Conservation (phyloP, 1,140 invertebrate species). For the Drepana arcuata region DNA sequence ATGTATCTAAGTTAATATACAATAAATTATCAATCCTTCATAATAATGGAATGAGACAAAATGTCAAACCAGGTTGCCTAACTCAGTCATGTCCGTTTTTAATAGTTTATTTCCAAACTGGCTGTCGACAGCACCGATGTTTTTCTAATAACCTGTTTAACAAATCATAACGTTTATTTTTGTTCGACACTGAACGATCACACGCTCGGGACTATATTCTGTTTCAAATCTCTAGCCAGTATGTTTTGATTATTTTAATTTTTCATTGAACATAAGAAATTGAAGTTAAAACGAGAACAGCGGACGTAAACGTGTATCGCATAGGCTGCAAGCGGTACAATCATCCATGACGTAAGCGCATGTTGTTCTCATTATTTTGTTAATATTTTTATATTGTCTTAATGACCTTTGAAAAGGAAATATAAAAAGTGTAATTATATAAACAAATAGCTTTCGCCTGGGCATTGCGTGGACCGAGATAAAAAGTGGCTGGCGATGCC, state of each 20-base stretch:
- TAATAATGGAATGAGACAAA: too few relatives aligned
- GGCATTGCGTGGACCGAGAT: too few relatives aligned
- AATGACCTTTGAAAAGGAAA: conserved; percentile 10
- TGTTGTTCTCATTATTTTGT: conserved; percentile 7
- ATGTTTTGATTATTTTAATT: conserved; percentile 58
- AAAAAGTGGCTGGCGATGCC: too few relatives aligned
- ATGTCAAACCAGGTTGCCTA: not conserved
- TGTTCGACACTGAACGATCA: conserved; percentile 56
- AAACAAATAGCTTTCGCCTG: too few relatives aligned
- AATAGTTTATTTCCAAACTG: conserved; percentile 37
- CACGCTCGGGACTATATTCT: conserved; percentile 60
- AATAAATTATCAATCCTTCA: too few relatives aligned
- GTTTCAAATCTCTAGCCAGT: conserved; percentile 57
- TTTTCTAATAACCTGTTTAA: conserved; percentile 64
- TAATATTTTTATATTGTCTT: conserved; percentile 9
- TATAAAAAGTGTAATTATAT: conserved; percentile 12
- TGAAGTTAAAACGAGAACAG: conserved; percentile 27
- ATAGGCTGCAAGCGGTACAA: too few relatives aligned
- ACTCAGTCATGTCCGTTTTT: conserved; percentile 24
- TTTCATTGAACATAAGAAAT: conserved; percentile 40
- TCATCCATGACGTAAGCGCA: too few relatives aligned
- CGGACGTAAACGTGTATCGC: too few relatives aligned
- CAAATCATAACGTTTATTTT: conserved; percentile 68
- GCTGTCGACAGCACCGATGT: conserved; percentile 43
- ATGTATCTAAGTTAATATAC: too few relatives aligned